Conservation (phyloP, 2,797 vertebrate genomes). For the Fratercula arctica region DNA sequence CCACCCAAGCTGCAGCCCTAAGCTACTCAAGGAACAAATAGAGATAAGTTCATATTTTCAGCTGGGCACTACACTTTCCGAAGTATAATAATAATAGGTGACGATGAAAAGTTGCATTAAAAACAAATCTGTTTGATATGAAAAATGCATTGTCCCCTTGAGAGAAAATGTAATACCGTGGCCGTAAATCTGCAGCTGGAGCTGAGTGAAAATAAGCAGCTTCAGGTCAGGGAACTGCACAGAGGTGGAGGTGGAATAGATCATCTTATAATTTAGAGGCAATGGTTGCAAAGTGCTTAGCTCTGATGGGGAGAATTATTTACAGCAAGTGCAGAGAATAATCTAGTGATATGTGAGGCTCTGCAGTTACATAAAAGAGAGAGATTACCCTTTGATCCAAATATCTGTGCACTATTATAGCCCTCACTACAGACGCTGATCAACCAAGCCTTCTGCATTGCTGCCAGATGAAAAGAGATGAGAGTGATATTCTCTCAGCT, state of each 20-base stretch:
- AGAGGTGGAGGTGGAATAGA: slow-evolving; percentile 19
- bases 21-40: neutral
- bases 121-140: neutral
- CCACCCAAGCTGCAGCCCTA: neutral
- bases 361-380: slow-evolving; percentile 51
- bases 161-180: slow-evolving; percentile 5
- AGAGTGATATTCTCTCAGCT: neutral
- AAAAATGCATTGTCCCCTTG: slow-evolving; percentile 17
- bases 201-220: slow-evolving; percentile 11
- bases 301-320: slow-evolving; percentile 42
- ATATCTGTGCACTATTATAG: slow-evolving; percentile 1
- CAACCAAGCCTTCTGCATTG: neutral
- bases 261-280: slow-evolving; percentile 46
- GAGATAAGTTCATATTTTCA: neutral
- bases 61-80: neutral
- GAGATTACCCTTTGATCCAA: slow-evolving; percentile 59
- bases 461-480: neutral
- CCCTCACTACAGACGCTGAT: slow-evolving; percentile 20
- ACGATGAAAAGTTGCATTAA: slow-evolving; percentile 37
- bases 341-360: slow-evolving; percentile 28
- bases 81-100: neutral
- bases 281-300: slow-evolving; percentile 16
- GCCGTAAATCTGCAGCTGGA: slow-evolving; percentile 24
- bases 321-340: slow-evolving; percentile 38
- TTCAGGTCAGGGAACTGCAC: neutral